phyloP scores from a whole-genome alignment of 2,888 invertebrate species.

The Theristus sp. region DNA sequence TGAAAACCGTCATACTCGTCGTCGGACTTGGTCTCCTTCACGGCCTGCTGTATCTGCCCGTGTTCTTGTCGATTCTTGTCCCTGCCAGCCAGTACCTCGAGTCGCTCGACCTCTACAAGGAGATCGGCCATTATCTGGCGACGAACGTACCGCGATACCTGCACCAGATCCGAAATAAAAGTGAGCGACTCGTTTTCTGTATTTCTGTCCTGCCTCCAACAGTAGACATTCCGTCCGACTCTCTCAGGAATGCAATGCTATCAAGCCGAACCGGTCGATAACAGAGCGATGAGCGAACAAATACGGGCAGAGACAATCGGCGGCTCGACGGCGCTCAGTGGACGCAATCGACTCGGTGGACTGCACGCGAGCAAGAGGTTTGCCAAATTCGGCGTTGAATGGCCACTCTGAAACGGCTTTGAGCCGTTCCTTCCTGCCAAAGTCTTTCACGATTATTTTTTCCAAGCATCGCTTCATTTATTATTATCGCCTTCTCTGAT shows the following conservation, averaged over 20 bases:
- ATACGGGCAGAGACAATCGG: too few species aligned
- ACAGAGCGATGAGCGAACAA: too few species aligned
- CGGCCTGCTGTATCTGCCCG: conserved; percentile 62
- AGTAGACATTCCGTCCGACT: too few species aligned
- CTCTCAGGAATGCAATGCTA: too few species aligned
- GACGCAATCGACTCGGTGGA: background rate
- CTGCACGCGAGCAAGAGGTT: background rate
- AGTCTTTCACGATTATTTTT: background rate
- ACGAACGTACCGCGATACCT: conserved; percentile 2
- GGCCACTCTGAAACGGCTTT: too few species aligned
- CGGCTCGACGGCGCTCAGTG: too few species aligned
- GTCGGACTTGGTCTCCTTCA: conserved; percentile 80
- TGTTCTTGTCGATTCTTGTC: conserved; percentile 19
- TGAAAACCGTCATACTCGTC: conserved; percentile 81
- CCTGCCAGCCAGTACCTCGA: conserved; percentile 3
- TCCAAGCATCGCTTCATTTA: background rate
- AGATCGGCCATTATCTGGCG: conserved; percentile 5
- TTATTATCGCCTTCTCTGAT: background rate
- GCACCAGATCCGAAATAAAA: background rate
- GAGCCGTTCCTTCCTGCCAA: background rate
- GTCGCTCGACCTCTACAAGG: background rate
- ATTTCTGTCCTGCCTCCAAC: background rate
- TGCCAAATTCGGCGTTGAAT: too few species aligned
- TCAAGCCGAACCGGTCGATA: too few species aligned
- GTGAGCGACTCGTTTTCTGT: conserved; percentile 2